Evolutionary conservation across 1,140 invertebrate genomes (phyloP), one percentile per base, ranked within the genome.

Genomic region (Acromyrmex echinatior): DNA sequence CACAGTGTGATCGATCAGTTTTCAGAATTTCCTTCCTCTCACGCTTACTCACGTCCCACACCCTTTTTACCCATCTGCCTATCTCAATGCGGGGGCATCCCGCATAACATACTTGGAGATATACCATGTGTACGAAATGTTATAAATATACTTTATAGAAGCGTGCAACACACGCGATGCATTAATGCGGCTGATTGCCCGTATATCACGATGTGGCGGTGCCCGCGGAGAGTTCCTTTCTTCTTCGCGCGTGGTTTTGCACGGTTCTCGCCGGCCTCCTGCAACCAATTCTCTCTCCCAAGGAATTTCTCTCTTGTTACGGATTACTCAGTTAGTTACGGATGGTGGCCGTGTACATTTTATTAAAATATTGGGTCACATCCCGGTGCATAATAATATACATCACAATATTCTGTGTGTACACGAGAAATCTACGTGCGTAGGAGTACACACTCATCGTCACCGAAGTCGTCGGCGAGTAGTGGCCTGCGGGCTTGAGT

Each of bases 341-440:
- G 87, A 85, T 91, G 85, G 91, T 86, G 90, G 91, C 86, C 84
- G 88, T 9, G 87, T 7, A 28, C 79, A 90, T 90, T 93, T 94
- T 94, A 94, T 95, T 94, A 94, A 95, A 95, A 94, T 95, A 95
- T 94, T 94, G 88, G 94, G 91, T 94, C 94, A 94, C 94, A 94
- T 86, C 87, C 77, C 49, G 74, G 86, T 86, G 87, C 63, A 86
- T 70, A 87, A 91, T 89, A n/a, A 91, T 89, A n/a, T 87, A 90
- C 84, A 88, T 86, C 39, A 25, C 21, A 0, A 51, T 70, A 16
- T 70, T 25, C 78, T 28, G 31, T 18, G n/a, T n/a, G 25, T 25
- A 39, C 39, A 25, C 5, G 35, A 58, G 53, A 31, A 31, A 21
- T 25, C 39, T 25, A 70, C 39, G 6, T 35, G 31, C 31, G 31